Conservation (phyloP, 2,888 invertebrate species). For the Drosophila eohydei region DNA sequence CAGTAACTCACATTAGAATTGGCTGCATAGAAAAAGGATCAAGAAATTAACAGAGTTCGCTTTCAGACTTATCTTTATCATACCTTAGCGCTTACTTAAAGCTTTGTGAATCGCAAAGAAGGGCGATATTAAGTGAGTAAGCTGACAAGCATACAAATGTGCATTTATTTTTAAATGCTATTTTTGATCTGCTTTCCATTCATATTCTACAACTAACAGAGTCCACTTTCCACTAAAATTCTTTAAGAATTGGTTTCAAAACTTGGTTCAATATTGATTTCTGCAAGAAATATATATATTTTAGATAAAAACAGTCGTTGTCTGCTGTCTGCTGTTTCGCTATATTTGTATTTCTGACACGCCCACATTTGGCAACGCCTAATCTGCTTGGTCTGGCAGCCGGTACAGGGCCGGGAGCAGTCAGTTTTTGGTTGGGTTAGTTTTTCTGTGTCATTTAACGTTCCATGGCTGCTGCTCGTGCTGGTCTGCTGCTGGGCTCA, state of each 20-base stretch:
- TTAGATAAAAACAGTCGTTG: neutral
- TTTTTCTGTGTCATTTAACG: conserved; percentile 62
- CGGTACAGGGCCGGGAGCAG: neutral
- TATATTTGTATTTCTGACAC: conserved; percentile 14
- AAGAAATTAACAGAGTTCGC: neutral
- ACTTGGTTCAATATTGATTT: neutral
- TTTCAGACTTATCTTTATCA: neutral
- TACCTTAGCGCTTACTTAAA: neutral
- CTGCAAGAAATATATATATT: neutral
- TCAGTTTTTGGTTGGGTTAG: conserved; percentile 48
- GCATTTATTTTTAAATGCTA: neutral
- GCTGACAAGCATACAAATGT: neutral
- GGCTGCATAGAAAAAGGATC: neutral
- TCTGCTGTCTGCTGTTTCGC: neutral
- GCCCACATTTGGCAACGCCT: conserved; percentile 9
- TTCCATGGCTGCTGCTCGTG: conserved; percentile 27
- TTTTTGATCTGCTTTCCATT: neutral
- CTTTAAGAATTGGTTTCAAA: neutral
- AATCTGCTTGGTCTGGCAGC: conserved; percentile 3
- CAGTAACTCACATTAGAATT: too few species aligned
- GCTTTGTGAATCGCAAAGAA: neutral
- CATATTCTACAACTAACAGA: neutral
- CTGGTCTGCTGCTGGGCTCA: conserved; percentile 61
- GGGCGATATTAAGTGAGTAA: neutral
- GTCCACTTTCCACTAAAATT: neutral